Conservation (phyloP, 2,113 vertebrate species). For the Aramus guarauna region DNA sequence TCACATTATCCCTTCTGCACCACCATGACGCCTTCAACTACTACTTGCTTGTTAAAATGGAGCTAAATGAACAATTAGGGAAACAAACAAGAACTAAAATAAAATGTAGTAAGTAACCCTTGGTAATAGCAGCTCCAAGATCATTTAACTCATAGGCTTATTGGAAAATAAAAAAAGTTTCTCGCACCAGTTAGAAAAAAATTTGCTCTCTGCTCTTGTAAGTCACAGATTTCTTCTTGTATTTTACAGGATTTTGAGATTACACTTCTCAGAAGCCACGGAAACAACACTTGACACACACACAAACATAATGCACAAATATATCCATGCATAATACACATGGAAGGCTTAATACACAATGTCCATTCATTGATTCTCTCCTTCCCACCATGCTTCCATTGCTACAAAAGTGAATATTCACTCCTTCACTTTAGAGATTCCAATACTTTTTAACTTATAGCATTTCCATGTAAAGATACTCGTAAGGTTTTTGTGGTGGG, state of each 20-base stretch:
- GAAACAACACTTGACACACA: not conserved
- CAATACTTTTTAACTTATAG: not conserved
- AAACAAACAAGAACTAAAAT: not conserved
- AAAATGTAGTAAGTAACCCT: not conserved
- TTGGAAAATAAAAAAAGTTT: not conserved
- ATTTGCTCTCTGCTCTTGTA: not conserved
- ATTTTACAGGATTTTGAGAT: not conserved
- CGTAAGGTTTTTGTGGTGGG: no score
- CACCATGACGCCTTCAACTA: not conserved
- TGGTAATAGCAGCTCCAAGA: not conserved
- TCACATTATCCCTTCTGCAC: not conserved
- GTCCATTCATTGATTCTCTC: not conserved
- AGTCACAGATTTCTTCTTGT: not conserved
- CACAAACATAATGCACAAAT: not conserved
- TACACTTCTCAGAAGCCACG: not conserved
- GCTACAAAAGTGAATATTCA: not conserved
- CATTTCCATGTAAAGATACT: not conserved
- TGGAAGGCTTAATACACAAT: not conserved
- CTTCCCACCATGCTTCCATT: not conserved
- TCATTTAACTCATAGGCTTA: not conserved
- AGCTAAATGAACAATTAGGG: not conserved
- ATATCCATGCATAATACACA: not conserved
- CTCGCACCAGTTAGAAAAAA: not conserved
- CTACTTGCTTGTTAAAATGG: not conserved
- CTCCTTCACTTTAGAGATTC: not conserved